Percentiles rank a stretch among this genome's conserved stretches.
Conservation (phyloP, 2,113 vertebrate genomes). For the Gallinago paraguaiae region DNA sequence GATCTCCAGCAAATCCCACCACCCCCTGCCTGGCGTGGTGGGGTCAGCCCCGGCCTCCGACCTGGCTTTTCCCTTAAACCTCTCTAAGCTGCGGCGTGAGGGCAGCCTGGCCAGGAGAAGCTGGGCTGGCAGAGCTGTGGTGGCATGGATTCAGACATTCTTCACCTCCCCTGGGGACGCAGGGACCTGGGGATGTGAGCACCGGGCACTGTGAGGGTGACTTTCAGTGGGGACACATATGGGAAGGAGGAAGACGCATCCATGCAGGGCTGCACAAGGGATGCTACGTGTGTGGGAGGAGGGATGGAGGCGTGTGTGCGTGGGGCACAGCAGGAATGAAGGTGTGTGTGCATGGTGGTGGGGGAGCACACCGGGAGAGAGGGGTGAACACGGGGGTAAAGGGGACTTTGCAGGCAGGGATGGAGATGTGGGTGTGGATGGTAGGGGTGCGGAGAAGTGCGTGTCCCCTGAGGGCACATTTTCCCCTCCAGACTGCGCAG, state of each 20-base stretch:
- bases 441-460: fast-evolving
- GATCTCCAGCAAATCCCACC: background rate
- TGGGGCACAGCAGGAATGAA: background rate
- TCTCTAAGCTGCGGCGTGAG: fast-evolving
- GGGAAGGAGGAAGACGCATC: fast-evolving
- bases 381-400: fast-evolving
- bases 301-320: fast-evolving
- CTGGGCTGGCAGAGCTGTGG: background rate
- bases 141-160: fast-evolving
- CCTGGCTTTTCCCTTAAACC: background rate
- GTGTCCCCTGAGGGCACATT: fast-evolving
- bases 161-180: background rate
- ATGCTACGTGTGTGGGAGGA: background rate
- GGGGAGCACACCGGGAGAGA: fast-evolving
- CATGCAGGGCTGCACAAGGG: fast-evolving
- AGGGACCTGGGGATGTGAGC: no score
- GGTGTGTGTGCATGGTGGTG: fast-evolving
- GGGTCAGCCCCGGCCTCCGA: background rate
- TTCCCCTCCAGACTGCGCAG: background rate
- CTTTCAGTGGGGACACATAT: fast-evolving
- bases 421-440: background rate
- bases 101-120: background rate
- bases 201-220: fast-evolving
- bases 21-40: background rate
- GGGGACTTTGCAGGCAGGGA: background rate